These are phyloP conservation scores for Tricholauxania praeusta DNA, from an alignment of 2,888 invertebrate genomes.

Conservation along the genomic window DNA sequence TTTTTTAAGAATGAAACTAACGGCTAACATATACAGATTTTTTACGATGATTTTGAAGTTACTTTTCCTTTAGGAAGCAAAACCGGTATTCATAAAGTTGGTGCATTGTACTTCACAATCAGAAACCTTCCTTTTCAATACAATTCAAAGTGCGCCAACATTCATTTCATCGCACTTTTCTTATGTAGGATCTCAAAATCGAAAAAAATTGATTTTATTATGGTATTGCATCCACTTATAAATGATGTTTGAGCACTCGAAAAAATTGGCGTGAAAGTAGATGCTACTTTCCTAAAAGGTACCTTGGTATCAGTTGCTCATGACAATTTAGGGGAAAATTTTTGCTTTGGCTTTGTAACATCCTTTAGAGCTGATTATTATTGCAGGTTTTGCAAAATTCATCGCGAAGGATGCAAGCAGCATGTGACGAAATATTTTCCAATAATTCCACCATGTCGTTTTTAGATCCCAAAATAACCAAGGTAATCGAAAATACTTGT, in stretches of 20 bases:
- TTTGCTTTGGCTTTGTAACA: constrained; percentile 35
- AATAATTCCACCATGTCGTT: neutral
- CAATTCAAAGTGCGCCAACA: constrained; percentile 26
- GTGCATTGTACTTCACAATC: constrained; percentile 17
- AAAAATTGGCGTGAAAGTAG: constrained; percentile 24
- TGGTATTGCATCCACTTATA: constrained; percentile 7
- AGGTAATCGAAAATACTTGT: constrained; percentile 19
- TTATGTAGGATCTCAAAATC: constrained; percentile 26
- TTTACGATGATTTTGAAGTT: constrained; percentile 22
- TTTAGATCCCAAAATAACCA: constrained; percentile 31
- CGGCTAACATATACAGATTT: constrained; percentile 29
- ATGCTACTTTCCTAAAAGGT: constrained; percentile 26
- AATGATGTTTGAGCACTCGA: constrained; percentile 6
- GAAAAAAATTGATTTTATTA: constrained; percentile 29
- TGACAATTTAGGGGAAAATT: constrained; percentile 22
- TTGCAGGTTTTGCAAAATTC: constrained; percentile 35
- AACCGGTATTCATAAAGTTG: constrained; percentile 26
- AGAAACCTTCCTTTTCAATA: constrained; percentile 26
- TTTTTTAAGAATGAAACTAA: constrained; percentile 33
- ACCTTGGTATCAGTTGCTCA: constrained; percentile 15
- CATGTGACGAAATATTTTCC: neutral
- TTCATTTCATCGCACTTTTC: constrained; percentile 27
- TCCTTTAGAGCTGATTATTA: constrained; percentile 33
- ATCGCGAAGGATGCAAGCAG: constrained; percentile 1
- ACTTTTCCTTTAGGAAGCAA: constrained; percentile 25